Conservation (phyloP, 2,797 vertebrate species). For the Philypnodon macrostomus region DNA sequence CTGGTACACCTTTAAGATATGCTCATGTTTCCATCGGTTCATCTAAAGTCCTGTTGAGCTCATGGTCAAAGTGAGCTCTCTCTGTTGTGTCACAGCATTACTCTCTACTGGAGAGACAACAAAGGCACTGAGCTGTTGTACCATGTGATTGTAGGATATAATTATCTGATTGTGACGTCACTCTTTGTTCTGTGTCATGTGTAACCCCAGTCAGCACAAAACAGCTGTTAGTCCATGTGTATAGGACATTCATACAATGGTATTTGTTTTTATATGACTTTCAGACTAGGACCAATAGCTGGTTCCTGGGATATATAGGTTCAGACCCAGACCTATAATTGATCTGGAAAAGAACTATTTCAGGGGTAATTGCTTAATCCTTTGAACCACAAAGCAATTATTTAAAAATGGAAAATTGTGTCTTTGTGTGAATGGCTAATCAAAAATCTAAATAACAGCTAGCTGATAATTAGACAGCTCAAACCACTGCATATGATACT, state of each 20-base stretch:
- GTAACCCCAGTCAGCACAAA: conserved; percentile 13
- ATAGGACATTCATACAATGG: not conserved
- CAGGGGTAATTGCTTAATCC: too few species aligned
- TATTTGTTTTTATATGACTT: not conserved
- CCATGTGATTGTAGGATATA: conserved; percentile 28
- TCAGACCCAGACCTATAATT: too few species aligned
- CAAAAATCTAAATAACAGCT: too few species aligned
- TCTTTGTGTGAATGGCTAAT: too few species aligned
- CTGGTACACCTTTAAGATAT: conserved; percentile 17
- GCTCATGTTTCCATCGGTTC: conserved; percentile 64
- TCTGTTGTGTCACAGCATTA: conserved; percentile 37
- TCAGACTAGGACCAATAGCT: not conserved
- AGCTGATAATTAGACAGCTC: not conserved
- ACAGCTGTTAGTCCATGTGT: conserved; percentile 27
- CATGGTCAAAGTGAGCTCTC: conserved; percentile 32
- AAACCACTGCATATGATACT: too few species aligned
- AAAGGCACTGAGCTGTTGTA: conserved; percentile 27
- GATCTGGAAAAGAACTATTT: too few species aligned
- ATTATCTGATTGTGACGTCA: conserved; percentile 31
- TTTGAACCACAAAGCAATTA: too few species aligned
- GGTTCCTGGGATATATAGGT: too few species aligned
- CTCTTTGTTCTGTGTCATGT: conserved; percentile 13
- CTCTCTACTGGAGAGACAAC: conserved; percentile 30
- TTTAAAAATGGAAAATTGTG: too few species aligned
- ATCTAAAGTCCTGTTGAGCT: conserved; percentile 43